These are phyloP conservation scores for Noctua fimbriata DNA, from an alignment of 2,888 invertebrate species.

Conservation along the genomic window DNA sequence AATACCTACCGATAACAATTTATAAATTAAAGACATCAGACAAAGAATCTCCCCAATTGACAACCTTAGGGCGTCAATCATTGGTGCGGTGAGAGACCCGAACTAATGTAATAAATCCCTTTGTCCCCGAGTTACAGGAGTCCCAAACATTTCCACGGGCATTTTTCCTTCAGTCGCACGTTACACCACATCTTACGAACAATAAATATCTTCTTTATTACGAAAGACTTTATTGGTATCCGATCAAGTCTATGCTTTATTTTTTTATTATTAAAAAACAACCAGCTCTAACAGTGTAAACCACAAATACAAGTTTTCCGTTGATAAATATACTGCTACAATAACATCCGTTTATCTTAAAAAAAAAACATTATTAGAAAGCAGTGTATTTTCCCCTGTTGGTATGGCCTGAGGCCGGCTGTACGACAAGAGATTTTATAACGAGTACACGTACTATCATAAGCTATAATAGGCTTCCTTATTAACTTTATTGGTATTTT, in stretches of 20 bases:
- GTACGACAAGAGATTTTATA: conserved; percentile 23
- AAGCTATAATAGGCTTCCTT: not conserved
- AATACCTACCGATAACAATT: conserved; percentile 2
- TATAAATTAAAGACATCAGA: conserved; percentile 28
- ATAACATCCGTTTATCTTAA: not conserved
- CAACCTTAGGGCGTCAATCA: conserved; percentile 59
- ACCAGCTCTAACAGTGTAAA: not conserved
- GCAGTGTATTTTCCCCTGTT: not conserved
- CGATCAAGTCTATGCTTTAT: not conserved
- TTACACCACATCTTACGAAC: conserved; percentile 28
- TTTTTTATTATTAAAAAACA: not conserved
- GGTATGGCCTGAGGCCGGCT: conserved; percentile 1
- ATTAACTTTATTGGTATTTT: conserved; percentile 14
- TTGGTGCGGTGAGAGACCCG: conserved; percentile 54
- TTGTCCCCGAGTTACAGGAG: conserved; percentile 43
- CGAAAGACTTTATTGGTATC: conserved; percentile 8
- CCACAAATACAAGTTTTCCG: not conserved
- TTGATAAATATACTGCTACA: not conserved
- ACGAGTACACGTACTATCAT: conserved; percentile 30
- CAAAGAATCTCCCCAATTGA: conserved; percentile 26
- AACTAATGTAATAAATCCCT: conserved; percentile 70
- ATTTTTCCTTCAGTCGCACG: conserved; percentile 36
- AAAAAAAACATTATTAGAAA: not conserved
- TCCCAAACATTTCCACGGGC: conserved; percentile 46
- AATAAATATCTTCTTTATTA: conserved; percentile 19